Percentiles rank a stretch among this genome's conserved stretches.
These are phyloP conservation scores for Macaria notata DNA, from an alignment of 2,888 invertebrate genomes.

Conservation along the genomic window DNA sequence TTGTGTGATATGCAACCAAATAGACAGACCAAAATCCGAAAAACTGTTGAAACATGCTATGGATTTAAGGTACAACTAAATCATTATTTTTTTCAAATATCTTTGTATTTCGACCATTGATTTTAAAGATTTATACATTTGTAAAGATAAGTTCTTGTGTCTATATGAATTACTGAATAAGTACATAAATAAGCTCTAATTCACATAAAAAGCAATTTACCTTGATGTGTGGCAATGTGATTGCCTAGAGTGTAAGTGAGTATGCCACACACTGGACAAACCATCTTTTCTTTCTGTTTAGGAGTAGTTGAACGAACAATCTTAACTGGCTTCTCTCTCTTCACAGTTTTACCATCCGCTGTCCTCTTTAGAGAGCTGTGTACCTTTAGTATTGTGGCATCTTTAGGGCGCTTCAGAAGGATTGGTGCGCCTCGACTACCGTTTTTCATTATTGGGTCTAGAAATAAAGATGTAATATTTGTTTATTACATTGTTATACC, in stretches of 20 bases:
- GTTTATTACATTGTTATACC: too few relatives aligned
- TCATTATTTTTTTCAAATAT: too few relatives aligned
- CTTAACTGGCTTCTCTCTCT: slow-evolving; percentile 55
- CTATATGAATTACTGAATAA: too few relatives aligned
- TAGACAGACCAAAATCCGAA: too few relatives aligned
- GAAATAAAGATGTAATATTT: slow-evolving; percentile 10
- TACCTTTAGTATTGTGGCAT: slow-evolving; percentile 68
- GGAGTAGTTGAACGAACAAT: slow-evolving; percentile 50
- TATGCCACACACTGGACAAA: slow-evolving; percentile 78
- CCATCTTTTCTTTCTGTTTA: slow-evolving; percentile 72
- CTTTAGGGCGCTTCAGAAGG: slow-evolving; percentile 70
- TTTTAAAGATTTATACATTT: too few relatives aligned
- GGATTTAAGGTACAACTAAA: too few relatives aligned
- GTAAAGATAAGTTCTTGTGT: too few relatives aligned
- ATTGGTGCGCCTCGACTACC: slow-evolving; percentile 71
- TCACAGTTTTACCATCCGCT: slow-evolving; percentile 32
- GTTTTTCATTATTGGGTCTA: slow-evolving; percentile 74
- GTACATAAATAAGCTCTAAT: too few relatives aligned
- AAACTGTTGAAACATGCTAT: too few relatives aligned
- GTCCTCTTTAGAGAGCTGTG: slow-evolving; percentile 55
- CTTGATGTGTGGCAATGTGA: slow-evolving; percentile 76
- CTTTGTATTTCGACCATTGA: too few relatives aligned
- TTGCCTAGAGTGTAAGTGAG: slow-evolving; percentile 72
- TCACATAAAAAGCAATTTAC: slow-evolving; percentile 37
- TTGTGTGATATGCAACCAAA: too few relatives aligned